Percentiles rank a stretch among this genome's conserved stretches.
These are phyloP conservation scores for Fragum whitleyi DNA, from an alignment of 2,888 invertebrate genomes.

Conservation along the genomic window DNA sequence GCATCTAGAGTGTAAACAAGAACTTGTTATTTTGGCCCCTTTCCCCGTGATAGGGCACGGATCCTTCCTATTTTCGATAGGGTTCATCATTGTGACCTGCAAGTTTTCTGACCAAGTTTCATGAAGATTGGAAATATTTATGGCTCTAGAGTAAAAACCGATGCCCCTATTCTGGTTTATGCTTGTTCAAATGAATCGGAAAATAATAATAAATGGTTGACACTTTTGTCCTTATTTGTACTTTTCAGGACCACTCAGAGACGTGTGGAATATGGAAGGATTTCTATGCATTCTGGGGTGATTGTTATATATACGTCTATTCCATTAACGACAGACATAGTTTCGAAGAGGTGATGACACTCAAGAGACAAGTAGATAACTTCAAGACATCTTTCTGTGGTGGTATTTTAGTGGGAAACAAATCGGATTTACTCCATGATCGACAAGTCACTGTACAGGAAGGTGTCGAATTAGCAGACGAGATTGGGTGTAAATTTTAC, in stretches of 20 bases:
- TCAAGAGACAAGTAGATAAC: constrained; percentile 78
- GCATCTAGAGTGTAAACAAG: no score
- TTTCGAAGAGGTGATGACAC: constrained; percentile 75
- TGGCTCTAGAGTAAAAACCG: no score
- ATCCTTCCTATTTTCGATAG: no score
- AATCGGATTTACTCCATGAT: constrained; percentile 80
- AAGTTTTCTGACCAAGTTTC: no score
- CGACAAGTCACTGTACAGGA: constrained; percentile 77
- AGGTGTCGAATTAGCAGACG: constrained; percentile 79
- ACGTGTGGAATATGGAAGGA: constrained; percentile 71
- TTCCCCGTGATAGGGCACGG: no score
- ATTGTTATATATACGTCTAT: constrained; percentile 83
- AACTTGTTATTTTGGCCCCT: no score
- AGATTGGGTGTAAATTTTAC: constrained; percentile 80
- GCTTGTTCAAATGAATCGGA: no score
- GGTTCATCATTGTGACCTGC: no score
- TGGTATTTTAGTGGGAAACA: constrained; percentile 81
- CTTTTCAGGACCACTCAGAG: not conserved
- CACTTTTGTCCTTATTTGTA: not conserved
- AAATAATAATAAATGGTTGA: no score
- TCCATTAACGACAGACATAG: constrained; percentile 81
- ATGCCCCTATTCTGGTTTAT: no score
- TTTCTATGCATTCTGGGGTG: constrained; percentile 81
- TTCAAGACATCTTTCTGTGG: constrained; percentile 67
- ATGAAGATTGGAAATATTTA: no score